phyloP scores from a whole-genome alignment of 2,797 vertebrate species.

The Bradypodion pumilum region DNA sequence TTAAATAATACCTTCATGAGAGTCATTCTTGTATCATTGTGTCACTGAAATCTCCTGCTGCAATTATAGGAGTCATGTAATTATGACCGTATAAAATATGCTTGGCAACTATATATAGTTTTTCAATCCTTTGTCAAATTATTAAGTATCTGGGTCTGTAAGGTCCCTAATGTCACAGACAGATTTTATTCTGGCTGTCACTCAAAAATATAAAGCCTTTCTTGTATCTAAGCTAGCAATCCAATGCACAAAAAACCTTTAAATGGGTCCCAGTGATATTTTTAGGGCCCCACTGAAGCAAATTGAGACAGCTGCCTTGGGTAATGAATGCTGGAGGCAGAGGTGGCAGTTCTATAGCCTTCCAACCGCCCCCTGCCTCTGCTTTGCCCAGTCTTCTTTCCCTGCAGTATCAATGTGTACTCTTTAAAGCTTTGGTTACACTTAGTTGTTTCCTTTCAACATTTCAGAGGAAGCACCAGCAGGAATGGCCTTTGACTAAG shows the following conservation, averaged over 20 bases:
- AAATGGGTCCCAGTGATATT: background rate
- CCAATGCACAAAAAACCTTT: too few species aligned
- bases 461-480: background rate
- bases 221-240: too few species aligned
- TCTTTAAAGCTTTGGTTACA: background rate
- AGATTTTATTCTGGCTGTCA: background rate
- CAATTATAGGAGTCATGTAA: slow-evolving; percentile 28
- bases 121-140: slow-evolving; percentile 28
- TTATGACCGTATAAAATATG: slow-evolving; percentile 29
- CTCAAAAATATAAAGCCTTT: background rate
- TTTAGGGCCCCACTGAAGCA: too few species aligned
- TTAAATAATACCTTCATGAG: slow-evolving; percentile 55
- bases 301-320: background rate
- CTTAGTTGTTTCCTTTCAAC: background rate
- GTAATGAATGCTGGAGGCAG: background rate
- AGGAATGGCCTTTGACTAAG: background rate
- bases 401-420: background rate
- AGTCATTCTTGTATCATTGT: slow-evolving; percentile 31
- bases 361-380: background rate
- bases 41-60: slow-evolving; percentile 31
- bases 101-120: slow-evolving; percentile 8
- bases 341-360: background rate
- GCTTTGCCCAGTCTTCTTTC: background rate
- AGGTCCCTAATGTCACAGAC: background rate
- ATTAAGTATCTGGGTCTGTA: slow-evolving; percentile 14